Evolutionary conservation across 2,888 invertebrate species (phyloP), one percentile per base, ranked within the genome.

Genomic region (Amphipyra berbera): DNA sequence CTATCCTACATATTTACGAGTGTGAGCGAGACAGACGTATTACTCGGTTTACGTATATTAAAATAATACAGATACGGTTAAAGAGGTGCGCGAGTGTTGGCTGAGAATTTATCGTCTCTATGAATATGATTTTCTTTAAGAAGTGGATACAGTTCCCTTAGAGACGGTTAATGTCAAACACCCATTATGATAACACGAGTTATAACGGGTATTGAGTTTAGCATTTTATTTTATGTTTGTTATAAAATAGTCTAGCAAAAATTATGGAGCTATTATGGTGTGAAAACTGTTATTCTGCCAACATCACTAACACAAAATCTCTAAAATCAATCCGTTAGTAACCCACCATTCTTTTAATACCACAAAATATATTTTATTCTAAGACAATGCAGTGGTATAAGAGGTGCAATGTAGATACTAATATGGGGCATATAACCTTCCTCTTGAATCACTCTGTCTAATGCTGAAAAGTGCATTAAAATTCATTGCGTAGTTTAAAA

Each of bases 101-200:
- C 81, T 73, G 85, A 76, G 86, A 93, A 94, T 94, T 94, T 95
- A 94, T 94, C 86, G 91, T 83, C 85, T 86, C 90, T 92, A 94
- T 94, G 94, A 95, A 95, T 94, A 94, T 92, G 90, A 94, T 94
- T 93, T 94, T 92, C 92, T 90, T 90, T 90, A 91, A 91, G 88
- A 87, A 83, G 83, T 83, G 91, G 92, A 93, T 92, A 89, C 88
- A 86, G 88, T 85, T 90, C 84, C 88, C 88, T 73, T 82, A 82
- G 88, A 85, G 88, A 84, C 85, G 82, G 88, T 90, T 88, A 90
- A 81, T 88, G 91, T 89, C 89, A 84, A 82, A 84, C 65, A 60
- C 73, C 71, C 81, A 81, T 89, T 86, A 82, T 74, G 68, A 81
- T 78, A 81, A 67, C 59, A 44, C 33, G 49, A 73, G 68, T 73